phyloP scores from a whole-genome alignment of 2,797 vertebrate genomes.

The Tamandua tetradactyla region DNA sequence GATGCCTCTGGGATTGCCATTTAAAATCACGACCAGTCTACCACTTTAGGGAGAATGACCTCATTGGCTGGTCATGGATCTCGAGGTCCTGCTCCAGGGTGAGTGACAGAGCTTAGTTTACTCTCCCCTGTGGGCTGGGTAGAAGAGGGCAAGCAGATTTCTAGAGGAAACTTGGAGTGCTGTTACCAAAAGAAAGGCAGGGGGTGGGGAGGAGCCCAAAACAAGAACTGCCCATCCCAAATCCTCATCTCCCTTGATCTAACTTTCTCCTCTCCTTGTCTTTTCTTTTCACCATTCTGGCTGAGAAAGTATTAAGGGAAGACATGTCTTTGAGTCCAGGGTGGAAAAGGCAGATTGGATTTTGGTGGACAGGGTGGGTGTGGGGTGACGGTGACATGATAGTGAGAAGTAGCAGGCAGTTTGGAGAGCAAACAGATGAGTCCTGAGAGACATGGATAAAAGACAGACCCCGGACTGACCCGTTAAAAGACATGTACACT shows the following conservation, averaged over 20 bases:
- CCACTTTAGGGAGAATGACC: background rate
- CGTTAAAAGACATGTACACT: background rate
- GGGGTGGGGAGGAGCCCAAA: rapidly evolving
- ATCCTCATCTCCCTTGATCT: background rate
- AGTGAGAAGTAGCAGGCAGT: background rate
- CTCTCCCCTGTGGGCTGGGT: rapidly evolving
- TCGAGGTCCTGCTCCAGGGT: background rate
- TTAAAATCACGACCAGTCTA: background rate
- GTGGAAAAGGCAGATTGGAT: background rate
- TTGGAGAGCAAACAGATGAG: rapidly evolving
- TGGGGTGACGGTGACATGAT: background rate
- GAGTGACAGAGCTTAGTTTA: background rate
- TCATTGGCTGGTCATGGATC: background rate
- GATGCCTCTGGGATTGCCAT: background rate
- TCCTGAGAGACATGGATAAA: background rate
- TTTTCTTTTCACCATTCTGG: background rate
- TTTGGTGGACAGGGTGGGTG: background rate
- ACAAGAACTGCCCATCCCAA: rapidly evolving
- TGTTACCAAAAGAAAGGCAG: background rate
- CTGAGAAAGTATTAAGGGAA: background rate
- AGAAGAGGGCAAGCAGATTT: background rate
- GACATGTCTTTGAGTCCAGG: background rate
- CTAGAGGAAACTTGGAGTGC: background rate
- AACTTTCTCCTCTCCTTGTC: background rate
- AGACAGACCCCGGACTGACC: background rate